Percentiles rank a stretch among this genome's conserved stretches.
These are phyloP conservation scores for Hydractinia echinata DNA, from an alignment of 30 jellyfish, hydroid and myxozoan genomes.

Conservation along the genomic window DNA sequence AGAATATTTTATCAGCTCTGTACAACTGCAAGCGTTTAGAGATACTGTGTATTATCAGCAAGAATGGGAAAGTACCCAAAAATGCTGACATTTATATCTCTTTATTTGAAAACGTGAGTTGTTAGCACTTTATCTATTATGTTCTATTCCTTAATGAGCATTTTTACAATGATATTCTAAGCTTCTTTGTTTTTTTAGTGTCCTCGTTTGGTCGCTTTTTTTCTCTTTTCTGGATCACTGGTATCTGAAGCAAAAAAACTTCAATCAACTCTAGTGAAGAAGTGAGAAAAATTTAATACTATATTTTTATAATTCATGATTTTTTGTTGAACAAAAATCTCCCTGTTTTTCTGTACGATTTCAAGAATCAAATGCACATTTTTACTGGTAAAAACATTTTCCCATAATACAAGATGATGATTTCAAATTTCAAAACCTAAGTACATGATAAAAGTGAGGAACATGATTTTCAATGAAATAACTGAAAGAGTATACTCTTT, in stretches of 20 bases:
- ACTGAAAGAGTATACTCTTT: too few relatives aligned
- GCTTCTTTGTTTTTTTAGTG: conserved; percentile 45
- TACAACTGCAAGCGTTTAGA: conserved; percentile 60
- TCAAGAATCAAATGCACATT: too few relatives aligned
- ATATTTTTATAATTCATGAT: not conserved
- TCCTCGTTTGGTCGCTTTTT: conserved; percentile 64
- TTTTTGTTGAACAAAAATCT: not conserved
- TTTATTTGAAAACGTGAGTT: conserved; percentile 18
- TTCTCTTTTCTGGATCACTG: conserved; percentile 73
- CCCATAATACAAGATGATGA: too few relatives aligned
- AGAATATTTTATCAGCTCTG: conserved; percentile 55
- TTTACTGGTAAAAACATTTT: too few relatives aligned
- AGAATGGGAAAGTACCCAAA: conserved; percentile 61
- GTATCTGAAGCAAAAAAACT: conserved; percentile 32
- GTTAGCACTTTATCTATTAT: not conserved
- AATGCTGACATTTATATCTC: not conserved
- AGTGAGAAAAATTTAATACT: conserved; percentile 24
- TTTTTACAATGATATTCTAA: not conserved
- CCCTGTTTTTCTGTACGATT: not conserved
- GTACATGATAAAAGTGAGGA: too few relatives aligned
- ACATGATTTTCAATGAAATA: too few relatives aligned
- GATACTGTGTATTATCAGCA: conserved; percentile 56
- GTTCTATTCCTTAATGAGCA: not conserved
- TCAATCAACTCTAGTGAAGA: conserved; percentile 40
- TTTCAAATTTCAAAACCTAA: too few relatives aligned